Percentiles rank a stretch among this genome's conserved stretches.
Conservation (phyloP, 2,113 vertebrate species). For the Poecile atricapillus region DNA sequence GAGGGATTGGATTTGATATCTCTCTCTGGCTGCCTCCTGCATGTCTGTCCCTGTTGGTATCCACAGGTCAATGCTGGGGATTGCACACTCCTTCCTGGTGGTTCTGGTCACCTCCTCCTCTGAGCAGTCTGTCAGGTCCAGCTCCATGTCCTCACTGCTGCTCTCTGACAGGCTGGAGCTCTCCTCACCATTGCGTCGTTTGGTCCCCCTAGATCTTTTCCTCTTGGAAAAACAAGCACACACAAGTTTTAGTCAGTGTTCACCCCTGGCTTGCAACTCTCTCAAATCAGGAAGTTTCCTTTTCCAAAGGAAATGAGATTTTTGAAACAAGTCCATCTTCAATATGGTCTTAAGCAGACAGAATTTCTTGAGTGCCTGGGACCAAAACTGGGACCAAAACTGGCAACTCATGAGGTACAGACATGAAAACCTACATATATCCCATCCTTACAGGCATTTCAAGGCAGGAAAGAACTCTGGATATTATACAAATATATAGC, state of each 20-base stretch:
- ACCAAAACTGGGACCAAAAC: not conserved
- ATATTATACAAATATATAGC: not conserved
- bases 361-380: not conserved
- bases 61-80: slow-evolving; percentile 79
- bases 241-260: not conserved
- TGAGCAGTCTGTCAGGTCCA: not conserved
- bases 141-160: slow-evolving; percentile 41
- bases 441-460: not conserved
- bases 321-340: not conserved
- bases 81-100: accelerated
- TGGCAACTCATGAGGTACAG: not conserved
- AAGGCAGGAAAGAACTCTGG: not conserved
- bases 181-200: not conserved
- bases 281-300: not conserved
- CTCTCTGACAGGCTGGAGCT: slow-evolving; percentile 14
- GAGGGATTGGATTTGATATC: not conserved
- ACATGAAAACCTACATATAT: not conserved
- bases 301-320: not conserved
- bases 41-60: slow-evolving; percentile 54
- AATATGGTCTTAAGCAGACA: not conserved
- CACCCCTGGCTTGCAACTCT: not conserved
- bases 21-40: not conserved
- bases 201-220: not conserved
- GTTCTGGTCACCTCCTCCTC: not conserved
- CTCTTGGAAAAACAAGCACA: not conserved